phyloP scores from a whole-genome alignment of 92 coral and sea anemone genomes.

The Plumapathes pennacea region DNA sequence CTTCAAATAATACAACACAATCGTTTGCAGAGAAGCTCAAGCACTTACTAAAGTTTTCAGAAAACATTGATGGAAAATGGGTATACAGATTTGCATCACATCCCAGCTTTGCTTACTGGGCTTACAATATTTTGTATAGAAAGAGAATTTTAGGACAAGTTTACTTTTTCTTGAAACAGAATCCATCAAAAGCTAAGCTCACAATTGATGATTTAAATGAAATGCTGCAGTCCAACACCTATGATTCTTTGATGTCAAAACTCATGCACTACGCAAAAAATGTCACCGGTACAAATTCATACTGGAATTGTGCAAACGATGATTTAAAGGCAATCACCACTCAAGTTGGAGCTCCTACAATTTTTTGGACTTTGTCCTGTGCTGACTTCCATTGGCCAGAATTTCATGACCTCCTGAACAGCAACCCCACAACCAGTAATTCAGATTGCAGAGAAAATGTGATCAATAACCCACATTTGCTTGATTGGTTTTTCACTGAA shows the following conservation, averaged over 20 bases:
- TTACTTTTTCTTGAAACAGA: slow-evolving; percentile 23
- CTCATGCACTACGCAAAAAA: slow-evolving; percentile 53
- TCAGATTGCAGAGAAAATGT: slow-evolving; percentile 25
- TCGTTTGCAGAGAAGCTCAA: slow-evolving; percentile 34
- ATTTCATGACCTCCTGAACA: slow-evolving; percentile 47
- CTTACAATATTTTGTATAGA: slow-evolving; percentile 40
- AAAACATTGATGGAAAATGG: slow-evolving; percentile 46
- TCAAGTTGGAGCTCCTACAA: slow-evolving; percentile 53
- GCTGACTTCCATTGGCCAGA: slow-evolving; percentile 65
- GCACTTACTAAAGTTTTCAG: slow-evolving; percentile 44
- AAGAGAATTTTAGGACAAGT: slow-evolving; percentile 22
- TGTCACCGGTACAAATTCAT: slow-evolving; percentile 47
- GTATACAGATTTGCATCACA: slow-evolving; percentile 38
- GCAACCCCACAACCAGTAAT: slow-evolving; percentile 11
- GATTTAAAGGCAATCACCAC: slow-evolving; percentile 49
- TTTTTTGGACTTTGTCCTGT: slow-evolving; percentile 52
- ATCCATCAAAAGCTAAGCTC: slow-evolving; percentile 38
- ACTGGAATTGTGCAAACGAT: slow-evolving; percentile 51
- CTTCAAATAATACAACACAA: slow-evolving; percentile 14
- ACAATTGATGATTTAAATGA: slow-evolving; percentile 29
- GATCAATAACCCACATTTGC: slow-evolving; percentile 44
- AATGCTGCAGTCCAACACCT: slow-evolving; percentile 24
- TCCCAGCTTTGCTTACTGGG: slow-evolving; percentile 55
- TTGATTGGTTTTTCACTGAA: slow-evolving; percentile 61
- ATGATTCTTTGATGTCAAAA: slow-evolving; percentile 36